A percentile compares a stretch with the other conserved stretches of the same genome.
These are phyloP conservation scores for Agrenia bidenticulata DNA, from an alignment of 2,888 invertebrate species.

Conservation along the genomic window DNA sequence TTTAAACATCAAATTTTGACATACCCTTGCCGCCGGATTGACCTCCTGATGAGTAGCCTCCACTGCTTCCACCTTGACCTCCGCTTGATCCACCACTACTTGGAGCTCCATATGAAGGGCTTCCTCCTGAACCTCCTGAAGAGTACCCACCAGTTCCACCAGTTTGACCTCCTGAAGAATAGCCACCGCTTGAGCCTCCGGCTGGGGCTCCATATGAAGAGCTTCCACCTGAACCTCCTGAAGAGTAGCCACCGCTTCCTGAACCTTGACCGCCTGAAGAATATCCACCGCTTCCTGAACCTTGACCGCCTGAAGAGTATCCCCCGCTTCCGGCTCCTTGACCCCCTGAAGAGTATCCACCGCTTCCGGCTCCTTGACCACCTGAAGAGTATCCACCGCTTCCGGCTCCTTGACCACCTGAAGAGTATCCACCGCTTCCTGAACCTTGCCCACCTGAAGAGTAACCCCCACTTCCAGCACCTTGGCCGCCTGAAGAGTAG, in stretches of 20 bases:
- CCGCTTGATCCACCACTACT: slow-evolving; percentile 5
- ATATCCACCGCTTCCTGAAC: not conserved
- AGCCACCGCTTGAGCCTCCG: slow-evolving; percentile 2
- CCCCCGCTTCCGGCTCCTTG: not conserved
- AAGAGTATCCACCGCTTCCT: not conserved
- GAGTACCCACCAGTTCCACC: not conserved
- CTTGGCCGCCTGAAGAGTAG: not conserved
- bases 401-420: not conserved
- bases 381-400: not conserved
- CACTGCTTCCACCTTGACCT: no score
- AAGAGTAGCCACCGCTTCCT: not conserved
- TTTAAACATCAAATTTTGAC: no score
- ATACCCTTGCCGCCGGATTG: not conserved
- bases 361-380: not conserved
- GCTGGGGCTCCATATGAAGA: not conserved
- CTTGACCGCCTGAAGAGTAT: not conserved
- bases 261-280: no score
- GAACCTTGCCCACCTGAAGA: not conserved
- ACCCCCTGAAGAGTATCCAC: not conserved
- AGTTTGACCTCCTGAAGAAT: slow-evolving; percentile 3
- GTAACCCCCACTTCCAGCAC: not conserved
- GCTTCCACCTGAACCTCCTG: slow-evolving; percentile 8
- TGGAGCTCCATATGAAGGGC: not conserved
- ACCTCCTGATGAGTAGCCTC: not conserved
- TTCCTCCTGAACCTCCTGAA: slow-evolving; percentile 1